Evolutionary conservation across 2,113 vertebrate genomes (phyloP), one percentile per base, ranked within the genome.

Genomic region (Saguinus imperator): DNA sequence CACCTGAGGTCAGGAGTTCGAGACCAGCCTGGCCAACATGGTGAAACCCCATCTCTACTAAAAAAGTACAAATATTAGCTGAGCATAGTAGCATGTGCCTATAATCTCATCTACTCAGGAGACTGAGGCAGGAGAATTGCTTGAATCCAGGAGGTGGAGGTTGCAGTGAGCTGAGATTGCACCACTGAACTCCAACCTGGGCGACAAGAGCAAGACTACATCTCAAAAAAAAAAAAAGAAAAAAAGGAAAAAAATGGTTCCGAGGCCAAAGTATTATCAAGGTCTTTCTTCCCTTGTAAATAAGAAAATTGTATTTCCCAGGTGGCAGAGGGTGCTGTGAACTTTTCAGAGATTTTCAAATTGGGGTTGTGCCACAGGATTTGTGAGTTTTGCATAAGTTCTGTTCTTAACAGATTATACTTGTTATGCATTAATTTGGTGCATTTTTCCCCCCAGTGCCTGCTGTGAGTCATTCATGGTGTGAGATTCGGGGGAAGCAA

Each of bases 271-370:
- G 88, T 84, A 97, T 89, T 91, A 94, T 89, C 68, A 92, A 95
- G 35, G 77, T 92, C 83, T 94, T 64, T 92, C n/a, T 87, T 81
- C 58, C 21, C 40, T 73, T 94, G 73, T 72, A 96, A 80, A 87
- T 23, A 29, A 97, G 92, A 95, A 96, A 94, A 95, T 75, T 94
- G 45, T 85, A 8, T 97, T 95, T 95, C 61, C 73, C 57, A 79
- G 40, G 82, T 94, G 29, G 94, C 66, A 84, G 89, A 37, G 66
- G 11, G 35, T 57, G 35, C 66, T 92, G 10, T 37, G 52, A 75
- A 88, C 16, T 89, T 85, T 45, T 50, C 55, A 57, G 11, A 43
- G 87, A 87, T 82, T 93, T 95, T 96, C 66, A 66, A 1, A 23
- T 37, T 85, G 80, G 29, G n/a, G 10, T 32, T 82, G 48, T 18